Evolutionary conservation across 2,113 vertebrate genomes (phyloP), one percentile per base, ranked within the genome.

Genomic region (Cynopterus brachyotis): DNA sequence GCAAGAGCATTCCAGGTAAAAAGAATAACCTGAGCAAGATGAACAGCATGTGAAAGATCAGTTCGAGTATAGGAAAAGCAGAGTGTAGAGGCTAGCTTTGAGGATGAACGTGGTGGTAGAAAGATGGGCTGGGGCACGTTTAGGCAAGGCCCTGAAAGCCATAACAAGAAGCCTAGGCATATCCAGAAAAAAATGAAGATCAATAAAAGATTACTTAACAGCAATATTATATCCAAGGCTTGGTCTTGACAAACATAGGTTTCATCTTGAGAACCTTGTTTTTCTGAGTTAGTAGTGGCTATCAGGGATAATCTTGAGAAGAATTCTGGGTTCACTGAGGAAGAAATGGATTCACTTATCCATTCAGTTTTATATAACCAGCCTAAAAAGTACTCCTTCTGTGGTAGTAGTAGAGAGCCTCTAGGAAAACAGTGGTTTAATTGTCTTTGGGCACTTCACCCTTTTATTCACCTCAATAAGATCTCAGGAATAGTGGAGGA

Each of bases 381-480:
- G 64, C 32, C 76, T n/a, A 62, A 62, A 30, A 64, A 60, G 50
- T 17, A 20, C 4, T 0, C 20, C 9, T 89, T 42, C 84, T 64
- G 22, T 40, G n/a, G 67, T 32, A 85, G 26, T 30, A 32, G 57
- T 26, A 83, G n/a, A 92, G 28, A 67, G 17, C 22, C 35, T 81
- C 83, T 87, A 67, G 79, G 60, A 60, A 81, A 94, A 69, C 57
- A 87, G 79, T 92, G 81, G 64, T 50, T 95, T 76, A 16, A 62
- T 92, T 86, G 30, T 80, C n/a, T 17, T 28, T 83, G 42, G 62
- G 40, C 26, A 83, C 24, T 85, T 55, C 45, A 82, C 60, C 32
- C 80, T 80, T 85, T 76, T 42, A 64, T 60, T 97, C 35, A 40
- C 59, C 70, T 96, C 75, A 92, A 17, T 82, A 50, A 84, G 82